A percentile compares a stretch with the other conserved stretches of the same genome.
These are phyloP conservation scores for Linnaemya vulpina DNA, from an alignment of 2,888 invertebrate species.

Conservation along the genomic window DNA sequence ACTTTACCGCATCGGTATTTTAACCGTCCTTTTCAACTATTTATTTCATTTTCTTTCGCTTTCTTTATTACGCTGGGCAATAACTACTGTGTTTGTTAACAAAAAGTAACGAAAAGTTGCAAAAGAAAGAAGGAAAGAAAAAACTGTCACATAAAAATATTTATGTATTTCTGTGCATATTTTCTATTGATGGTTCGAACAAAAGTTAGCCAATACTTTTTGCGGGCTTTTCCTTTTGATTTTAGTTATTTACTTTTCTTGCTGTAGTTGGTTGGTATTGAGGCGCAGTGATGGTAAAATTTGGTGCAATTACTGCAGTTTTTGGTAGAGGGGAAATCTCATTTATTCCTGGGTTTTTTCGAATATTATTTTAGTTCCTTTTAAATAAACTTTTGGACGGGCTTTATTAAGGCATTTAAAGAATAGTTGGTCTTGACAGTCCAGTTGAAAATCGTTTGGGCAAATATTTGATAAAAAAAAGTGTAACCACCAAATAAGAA, in stretches of 20 bases:
- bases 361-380: too few species aligned
- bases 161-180: constrained; percentile 34
- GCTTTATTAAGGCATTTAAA: too few species aligned
- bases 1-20: constrained; percentile 67
- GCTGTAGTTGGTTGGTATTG: neutral
- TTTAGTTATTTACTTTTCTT: neutral
- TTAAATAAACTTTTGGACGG: too few species aligned
- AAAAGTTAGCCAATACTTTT: constrained; percentile 31
- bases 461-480: too few species aligned
- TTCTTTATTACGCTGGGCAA: constrained; percentile 26
- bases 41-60: constrained; percentile 44
- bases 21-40: constrained; percentile 53
- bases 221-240: constrained; percentile 19
- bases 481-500: too few species aligned
- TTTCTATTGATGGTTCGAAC: constrained; percentile 54
- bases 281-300: neutral
- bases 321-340: too few species aligned
- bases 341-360: too few species aligned
- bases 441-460: too few species aligned
- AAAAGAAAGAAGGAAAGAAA: too few species aligned
- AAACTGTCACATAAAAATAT: constrained; percentile 59
- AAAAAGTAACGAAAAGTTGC: constrained; percentile 53
- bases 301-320: too few species aligned
- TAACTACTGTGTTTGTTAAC: constrained; percentile 43
- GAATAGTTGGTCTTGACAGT: too few species aligned